These are phyloP conservation scores for Drosophila guanche DNA, from an alignment of 1,140 invertebrate genomes.

Conservation along the genomic window DNA sequence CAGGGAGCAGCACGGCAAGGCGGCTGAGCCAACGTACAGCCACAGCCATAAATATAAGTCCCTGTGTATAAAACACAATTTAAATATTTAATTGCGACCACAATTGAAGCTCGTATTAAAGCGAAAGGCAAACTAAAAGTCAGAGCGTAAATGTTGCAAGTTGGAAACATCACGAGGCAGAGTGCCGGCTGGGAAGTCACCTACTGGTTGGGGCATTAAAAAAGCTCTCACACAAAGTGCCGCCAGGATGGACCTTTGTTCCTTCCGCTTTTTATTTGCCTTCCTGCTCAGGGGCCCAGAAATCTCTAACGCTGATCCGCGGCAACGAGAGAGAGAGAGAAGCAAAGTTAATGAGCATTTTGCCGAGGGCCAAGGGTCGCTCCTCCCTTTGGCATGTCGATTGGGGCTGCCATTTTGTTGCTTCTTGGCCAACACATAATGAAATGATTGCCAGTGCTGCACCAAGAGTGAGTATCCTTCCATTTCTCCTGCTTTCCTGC, in stretches of 20 bases:
- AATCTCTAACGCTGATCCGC: constrained; percentile 12
- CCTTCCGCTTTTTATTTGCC: too few relatives aligned
- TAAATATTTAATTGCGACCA: constrained; percentile 73
- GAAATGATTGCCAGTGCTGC: constrained; percentile 45
- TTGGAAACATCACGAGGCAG: too few relatives aligned
- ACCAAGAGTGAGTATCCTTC: background rate
- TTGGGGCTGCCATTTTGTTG: constrained; percentile 9
- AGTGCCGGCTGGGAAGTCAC: too few relatives aligned
- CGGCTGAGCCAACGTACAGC: background rate
- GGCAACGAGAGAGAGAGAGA: background rate
- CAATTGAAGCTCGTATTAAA: constrained; percentile 57
- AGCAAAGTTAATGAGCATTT: constrained; percentile 44
- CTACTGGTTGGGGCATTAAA: too few relatives aligned
- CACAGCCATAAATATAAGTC: background rate
- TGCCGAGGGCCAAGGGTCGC: constrained; percentile 11
- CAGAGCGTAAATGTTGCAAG: constrained; percentile 33
- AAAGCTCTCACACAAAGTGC: too few relatives aligned
- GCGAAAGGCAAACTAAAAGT: constrained; percentile 49
- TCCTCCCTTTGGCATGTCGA: constrained; percentile 3
- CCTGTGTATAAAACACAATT: constrained; percentile 58
- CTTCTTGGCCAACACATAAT: constrained; percentile 31
- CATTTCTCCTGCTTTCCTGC: background rate
- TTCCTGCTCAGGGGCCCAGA: background rate
- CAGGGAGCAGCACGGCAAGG: constrained; percentile 9
- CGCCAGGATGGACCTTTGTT: too few relatives aligned